These are phyloP conservation scores for Zaprionus bogoriensis DNA, from an alignment of 2,888 invertebrate species.

Conservation along the genomic window DNA sequence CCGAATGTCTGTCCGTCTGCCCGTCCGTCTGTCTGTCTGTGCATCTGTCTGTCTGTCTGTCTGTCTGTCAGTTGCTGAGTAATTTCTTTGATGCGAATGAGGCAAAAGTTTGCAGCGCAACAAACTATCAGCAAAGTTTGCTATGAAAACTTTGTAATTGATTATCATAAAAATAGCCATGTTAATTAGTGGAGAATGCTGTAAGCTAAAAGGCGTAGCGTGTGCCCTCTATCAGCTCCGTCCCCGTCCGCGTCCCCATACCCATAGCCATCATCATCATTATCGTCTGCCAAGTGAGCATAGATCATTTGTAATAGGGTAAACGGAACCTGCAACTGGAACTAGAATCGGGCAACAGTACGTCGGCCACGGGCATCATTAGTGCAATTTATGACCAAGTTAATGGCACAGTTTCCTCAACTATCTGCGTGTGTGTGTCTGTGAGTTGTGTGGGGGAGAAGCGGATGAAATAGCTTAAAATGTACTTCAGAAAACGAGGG, in stretches of 20 bases:
- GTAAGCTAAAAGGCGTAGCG: conserved; percentile 18
- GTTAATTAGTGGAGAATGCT: conserved; percentile 56
- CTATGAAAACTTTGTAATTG: conserved; percentile 68
- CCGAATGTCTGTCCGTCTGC: conserved; percentile 21
- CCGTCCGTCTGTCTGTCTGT: conserved; percentile 28
- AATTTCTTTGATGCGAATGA: conserved; percentile 57
- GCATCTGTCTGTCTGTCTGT: conserved; percentile 17
- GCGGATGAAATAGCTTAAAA: conserved; percentile 40
- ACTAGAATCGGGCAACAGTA: neutral
- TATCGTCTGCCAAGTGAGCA: conserved; percentile 25
- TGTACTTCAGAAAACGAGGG: conserved; percentile 23
- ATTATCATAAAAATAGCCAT: conserved; percentile 67
- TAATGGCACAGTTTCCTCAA: conserved; percentile 62
- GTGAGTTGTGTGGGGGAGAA: conserved; percentile 13
- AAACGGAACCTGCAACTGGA: conserved; percentile 6
- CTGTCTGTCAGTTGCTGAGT: conserved; percentile 34
- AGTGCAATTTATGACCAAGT: conserved; percentile 53
- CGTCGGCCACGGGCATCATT: conserved; percentile 47
- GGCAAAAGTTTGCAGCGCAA: conserved; percentile 45
- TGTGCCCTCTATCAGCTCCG: conserved; percentile 13
- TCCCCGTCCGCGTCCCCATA: too few species aligned
- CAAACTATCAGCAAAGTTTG: conserved; percentile 51
- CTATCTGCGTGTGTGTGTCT: neutral
- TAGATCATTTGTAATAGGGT: conserved; percentile 33
- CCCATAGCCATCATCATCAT: conserved; percentile 20